Base-by-base conservation (phyloP, 2,797 vertebrate genomes). In the Salarias fasciatus region DNA sequence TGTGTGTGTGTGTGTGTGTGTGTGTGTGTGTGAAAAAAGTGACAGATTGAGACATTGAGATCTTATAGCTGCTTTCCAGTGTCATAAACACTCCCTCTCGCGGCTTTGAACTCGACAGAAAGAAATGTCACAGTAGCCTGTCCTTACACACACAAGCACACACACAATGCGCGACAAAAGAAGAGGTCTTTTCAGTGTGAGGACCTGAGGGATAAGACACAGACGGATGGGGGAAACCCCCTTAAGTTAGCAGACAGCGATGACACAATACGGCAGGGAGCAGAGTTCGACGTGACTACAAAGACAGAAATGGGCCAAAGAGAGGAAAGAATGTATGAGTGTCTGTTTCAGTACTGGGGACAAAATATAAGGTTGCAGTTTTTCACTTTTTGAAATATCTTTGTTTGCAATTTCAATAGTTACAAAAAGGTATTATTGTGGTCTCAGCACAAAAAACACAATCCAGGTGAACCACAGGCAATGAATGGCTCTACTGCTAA, bases 191-290 rank as follows among this genome's bases (percentile, higher is more conserved):
- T 81, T 86, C 57, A 70, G 69, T 57, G 69, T 11, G 72, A 88
- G 85, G 72, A 88, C 89, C 85, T 72, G 67, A 83, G 87, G 86
- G 86, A 88, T 69, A 64, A 65, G 73, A 77, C 37, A 30, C 50
- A 72, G 74, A 74, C 49, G 11, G 77, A 75, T 11, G 50, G 63
- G 73, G 75, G 48, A 75, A 79, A 54, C 79, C 83, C 71, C 74
- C 63, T 58, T 5, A 68, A 64, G 61, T 80, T 69, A 68, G 47
- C 43, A 75, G 73, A 75, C 54, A 78, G 70, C 59, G 38, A 64
- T 74, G 72, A 69, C 59, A 75, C 65, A 78, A 55, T 72, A 43
- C 66, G 43, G 49, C 52, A 37, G 67, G 41, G 57, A 84, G 54
- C n/a, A 47, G 36, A 40, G 50, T 7, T 36, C 43, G 62, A 60